Conservation (phyloP, 2,797 vertebrate genomes). For the Echiichthys vipera region DNA sequence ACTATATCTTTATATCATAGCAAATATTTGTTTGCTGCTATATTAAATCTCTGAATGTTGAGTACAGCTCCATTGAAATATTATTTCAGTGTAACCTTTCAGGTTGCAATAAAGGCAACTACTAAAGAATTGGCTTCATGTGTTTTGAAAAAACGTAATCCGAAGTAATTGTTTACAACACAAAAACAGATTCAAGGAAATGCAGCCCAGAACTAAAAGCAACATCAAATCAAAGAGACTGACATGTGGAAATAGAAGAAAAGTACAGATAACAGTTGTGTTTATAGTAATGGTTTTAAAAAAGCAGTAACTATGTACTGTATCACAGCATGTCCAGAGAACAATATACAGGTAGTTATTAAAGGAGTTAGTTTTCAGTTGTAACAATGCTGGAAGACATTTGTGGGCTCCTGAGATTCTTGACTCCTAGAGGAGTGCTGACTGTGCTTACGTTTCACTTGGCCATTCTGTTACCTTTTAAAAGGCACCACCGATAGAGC, state of each 20-base stretch:
- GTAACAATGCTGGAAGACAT: constrained; percentile 52
- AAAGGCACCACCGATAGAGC: constrained; percentile 81
- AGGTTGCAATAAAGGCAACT: constrained; percentile 8
- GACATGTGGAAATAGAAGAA: constrained; percentile 24
- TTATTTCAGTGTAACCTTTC: background rate
- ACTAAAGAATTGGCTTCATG: background rate
- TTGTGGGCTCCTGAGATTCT: constrained; percentile 60
- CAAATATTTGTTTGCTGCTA: too few relatives aligned
- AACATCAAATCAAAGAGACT: constrained; percentile 13
- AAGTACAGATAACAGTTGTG: constrained; percentile 31
- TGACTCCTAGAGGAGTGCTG: constrained; percentile 66
- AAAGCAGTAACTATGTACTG: constrained; percentile 10
- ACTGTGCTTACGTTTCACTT: constrained; percentile 77
- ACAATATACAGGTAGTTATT: constrained; percentile 51
- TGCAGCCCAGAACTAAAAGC: constrained; percentile 18
- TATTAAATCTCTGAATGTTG: too few relatives aligned
- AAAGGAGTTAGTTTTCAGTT: constrained; percentile 41
- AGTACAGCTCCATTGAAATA: too few relatives aligned
- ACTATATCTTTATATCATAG: too few relatives aligned
- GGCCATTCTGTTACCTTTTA: constrained; percentile 80
- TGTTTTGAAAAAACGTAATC: constrained; percentile 12
- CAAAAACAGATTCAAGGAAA: constrained; percentile 10
- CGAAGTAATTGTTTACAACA: constrained; percentile 9
- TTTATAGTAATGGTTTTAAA: constrained; percentile 37
- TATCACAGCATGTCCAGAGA: constrained; percentile 30